Conservation (phyloP, 2,113 vertebrate species). For the Illadopsis cleaveri region DNA sequence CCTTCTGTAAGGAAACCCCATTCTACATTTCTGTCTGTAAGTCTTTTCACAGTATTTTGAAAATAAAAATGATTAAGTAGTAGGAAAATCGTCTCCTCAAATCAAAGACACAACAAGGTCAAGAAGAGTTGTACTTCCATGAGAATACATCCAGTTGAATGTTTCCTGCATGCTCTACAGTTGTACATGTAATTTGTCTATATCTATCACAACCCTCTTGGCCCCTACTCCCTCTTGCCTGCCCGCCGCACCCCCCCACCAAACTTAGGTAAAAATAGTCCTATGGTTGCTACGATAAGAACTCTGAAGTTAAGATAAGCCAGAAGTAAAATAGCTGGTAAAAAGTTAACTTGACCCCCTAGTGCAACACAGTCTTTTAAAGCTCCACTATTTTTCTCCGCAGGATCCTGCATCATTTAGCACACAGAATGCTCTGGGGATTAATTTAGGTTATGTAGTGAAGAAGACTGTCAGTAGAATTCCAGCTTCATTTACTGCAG, state of each 20-base stretch:
- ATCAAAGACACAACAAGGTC: constrained; percentile 34
- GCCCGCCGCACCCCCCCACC: not conserved
- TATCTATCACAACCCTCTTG: not conserved
- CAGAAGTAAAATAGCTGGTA: not conserved
- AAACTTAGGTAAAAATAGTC: not conserved
- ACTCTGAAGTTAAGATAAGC: not conserved
- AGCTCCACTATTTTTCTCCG: not conserved
- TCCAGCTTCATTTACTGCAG: constrained; percentile 45
- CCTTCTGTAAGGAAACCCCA: not conserved
- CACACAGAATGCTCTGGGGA: constrained; percentile 17
- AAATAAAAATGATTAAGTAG: not conserved
- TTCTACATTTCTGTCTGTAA: not conserved
- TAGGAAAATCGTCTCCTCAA: not conserved
- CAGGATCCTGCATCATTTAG: constrained; percentile 25
- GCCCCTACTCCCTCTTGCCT: not conserved
- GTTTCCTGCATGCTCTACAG: not conserved
- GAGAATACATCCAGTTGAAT: not conserved
- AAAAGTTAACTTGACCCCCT: not conserved
- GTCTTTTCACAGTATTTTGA: not conserved
- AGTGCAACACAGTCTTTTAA: not conserved
- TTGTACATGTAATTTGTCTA: not conserved
- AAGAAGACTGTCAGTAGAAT: constrained; percentile 20
- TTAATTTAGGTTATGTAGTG: constrained; percentile 40
- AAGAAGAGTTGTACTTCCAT: not conserved
- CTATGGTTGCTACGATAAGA: not conserved